These are phyloP conservation scores for Aporrectodea caliginosa DNA, from an alignment of 1,140 invertebrate species.

Conservation along the genomic window DNA sequence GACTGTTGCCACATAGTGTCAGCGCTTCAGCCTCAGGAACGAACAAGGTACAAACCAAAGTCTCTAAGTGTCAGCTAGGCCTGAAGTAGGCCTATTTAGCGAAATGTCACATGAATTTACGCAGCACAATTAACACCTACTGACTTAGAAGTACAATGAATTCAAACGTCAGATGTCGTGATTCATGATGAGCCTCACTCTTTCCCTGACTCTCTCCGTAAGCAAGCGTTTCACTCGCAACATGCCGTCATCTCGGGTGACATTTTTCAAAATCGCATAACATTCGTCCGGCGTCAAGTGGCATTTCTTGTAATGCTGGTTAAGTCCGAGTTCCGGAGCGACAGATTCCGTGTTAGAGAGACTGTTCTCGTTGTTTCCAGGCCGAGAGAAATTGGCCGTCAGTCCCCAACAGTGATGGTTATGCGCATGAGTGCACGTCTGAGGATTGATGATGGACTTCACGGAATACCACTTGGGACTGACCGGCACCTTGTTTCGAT, in stretches of 20 bases:
- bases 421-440: conserved; percentile 23
- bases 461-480: conserved; percentile 10
- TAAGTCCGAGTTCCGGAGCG: neutral
- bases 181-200: neutral
- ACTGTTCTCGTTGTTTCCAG: too few relatives aligned
- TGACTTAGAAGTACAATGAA: too few relatives aligned
- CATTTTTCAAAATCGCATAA: neutral
- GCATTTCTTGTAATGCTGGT: conserved; percentile 32
- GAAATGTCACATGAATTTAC: too few relatives aligned
- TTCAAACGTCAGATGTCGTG: neutral
- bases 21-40: too few relatives aligned
- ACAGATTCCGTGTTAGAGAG: neutral
- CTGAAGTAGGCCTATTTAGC: too few relatives aligned
- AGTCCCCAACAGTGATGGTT: conserved; percentile 30
- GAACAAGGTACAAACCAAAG: too few relatives aligned
- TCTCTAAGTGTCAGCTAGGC: too few relatives aligned
- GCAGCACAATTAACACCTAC: too few relatives aligned
- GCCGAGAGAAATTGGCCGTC: neutral
- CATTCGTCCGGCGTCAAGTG: conserved; percentile 23
- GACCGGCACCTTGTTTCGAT: conserved; percentile 4
- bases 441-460: conserved; percentile 29
- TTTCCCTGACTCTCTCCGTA: neutral
- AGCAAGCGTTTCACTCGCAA: neutral
- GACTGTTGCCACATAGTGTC: too few relatives aligned
- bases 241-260: neutral